Evolutionary conservation across 1,140 invertebrate genomes (phyloP), one percentile per base, ranked within the genome.

Genomic region (Leptonema lineaticorne): DNA sequence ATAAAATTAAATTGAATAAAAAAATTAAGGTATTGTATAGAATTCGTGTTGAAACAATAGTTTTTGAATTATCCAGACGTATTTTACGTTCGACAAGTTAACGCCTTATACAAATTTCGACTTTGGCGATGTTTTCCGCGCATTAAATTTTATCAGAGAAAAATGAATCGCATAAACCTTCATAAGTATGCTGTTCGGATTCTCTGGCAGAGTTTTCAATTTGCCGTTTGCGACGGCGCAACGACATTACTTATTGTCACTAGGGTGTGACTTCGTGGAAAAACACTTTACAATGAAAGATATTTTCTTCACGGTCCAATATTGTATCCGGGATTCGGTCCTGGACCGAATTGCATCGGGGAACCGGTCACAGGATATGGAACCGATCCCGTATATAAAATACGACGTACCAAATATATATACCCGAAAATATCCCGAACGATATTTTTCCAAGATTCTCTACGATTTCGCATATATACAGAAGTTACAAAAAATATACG

Each of bases 211-310:
- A 29, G 26, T 66, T 66, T 66, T 66, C 63, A 50, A 66, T 66
- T 66, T 66, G 46, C 63, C 63, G 46, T 26, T 30, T 45, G 63
- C 62, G 62, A 63, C 62, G 37, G 37, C 18, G 27, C 26, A 56
- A n/a, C 27, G 46, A 28, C 63, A 66, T 66, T 66, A 66, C 50
- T 66, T 53, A 50, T 66, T 66, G 63, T 66, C 63, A 30, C n/a
- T 14, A 16, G 16, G 14, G 63, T 18, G 63, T 27, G 26, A n/a
- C 22, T n/a, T 56, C 50, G 14, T 33, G 20, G 46, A 45, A 66
- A 66, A 66, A 66, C 63, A 66, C 46, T 66, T 56, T 50, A 66
- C 50, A 66, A 56, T 56, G 46, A 56, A 56, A 66, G 48, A 53
- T 66, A 66, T 66, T 66, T n/a, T 66, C 46, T 66, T 66, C 29